Evolutionary conservation across 2,888 invertebrate genomes (phyloP), one percentile per base, ranked within the genome.

Genomic region (Leptogaster cylindrica): DNA sequence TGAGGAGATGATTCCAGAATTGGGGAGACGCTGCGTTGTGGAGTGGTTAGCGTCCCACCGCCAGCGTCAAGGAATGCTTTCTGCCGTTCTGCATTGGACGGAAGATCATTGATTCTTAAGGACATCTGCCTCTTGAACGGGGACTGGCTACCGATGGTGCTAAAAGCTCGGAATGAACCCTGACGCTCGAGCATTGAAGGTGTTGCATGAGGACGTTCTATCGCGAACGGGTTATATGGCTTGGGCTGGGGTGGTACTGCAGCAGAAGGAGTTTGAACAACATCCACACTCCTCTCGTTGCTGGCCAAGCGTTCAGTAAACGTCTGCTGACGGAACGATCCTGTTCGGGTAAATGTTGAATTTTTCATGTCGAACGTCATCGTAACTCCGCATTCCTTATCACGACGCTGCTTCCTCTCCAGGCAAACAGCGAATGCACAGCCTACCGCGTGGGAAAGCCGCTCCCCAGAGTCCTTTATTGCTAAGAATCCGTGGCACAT

Each of bases 401-500:
- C 98, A 70, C 98, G 86, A 72, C 95, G 92, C 82, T 98, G 97
- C 82, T 99, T 99, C 76, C 95, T 88, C 80, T 99, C 99, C 73
- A 99, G 83, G 77, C 99, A 99, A 2, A 97, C 95, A 65, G 97
- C 95, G 83, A 99, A 99, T 52, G 99, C 98, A 84, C 98, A 99
- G 39, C 99, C 99, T 25, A 99, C 99, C 1, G 99, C 99, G 83
- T 99, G 99, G 74, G 97, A 97, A 72, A 99, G 83, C 48, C 99
- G 87, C 83, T 99, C 99, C 67, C 99, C 99, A 74, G 95, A 91
- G 82, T 98, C 97, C 78, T 96, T 92, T 63, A 92, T 86, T 61
- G 99, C 97, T 72, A 97, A 85, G 81, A 99, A 99, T 36, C 98
- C 99, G 83, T 99, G 99, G 79, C 99, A 99, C 97, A 99, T 97